phyloP scores from a whole-genome alignment of 64 coral and sea anemone species.

The Porites lutea region DNA sequence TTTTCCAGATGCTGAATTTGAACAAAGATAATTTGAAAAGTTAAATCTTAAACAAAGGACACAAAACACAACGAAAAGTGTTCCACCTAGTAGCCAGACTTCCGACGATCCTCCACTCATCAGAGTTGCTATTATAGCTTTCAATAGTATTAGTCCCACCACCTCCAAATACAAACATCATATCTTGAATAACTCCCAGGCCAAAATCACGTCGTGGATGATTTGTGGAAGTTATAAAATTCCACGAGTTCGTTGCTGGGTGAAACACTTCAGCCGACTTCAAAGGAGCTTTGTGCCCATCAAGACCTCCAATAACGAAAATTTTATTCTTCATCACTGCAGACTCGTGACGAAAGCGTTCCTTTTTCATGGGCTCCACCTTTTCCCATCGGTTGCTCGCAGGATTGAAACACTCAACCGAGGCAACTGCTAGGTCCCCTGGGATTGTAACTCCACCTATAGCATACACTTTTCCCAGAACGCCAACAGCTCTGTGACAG shows the following conservation, averaged over 20 bases:
- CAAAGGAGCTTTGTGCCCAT: slow-evolving; percentile 33
- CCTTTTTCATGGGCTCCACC: slow-evolving; percentile 70
- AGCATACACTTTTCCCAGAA: slow-evolving; percentile 80
- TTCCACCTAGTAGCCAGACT: slow-evolving; percentile 76
- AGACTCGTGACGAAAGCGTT: slow-evolving; percentile 72
- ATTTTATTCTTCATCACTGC: slow-evolving; percentile 41
- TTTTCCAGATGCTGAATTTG: too few relatives aligned
- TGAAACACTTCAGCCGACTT: slow-evolving; percentile 78
- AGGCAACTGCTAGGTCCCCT: slow-evolving; percentile 70
- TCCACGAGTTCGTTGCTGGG: slow-evolving; percentile 66
- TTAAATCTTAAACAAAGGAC: slow-evolving; percentile 73
- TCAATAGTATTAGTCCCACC: slow-evolving; percentile 76
- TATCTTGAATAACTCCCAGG: slow-evolving; percentile 71
- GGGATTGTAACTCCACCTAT: slow-evolving; percentile 77
- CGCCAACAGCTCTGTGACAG: slow-evolving; percentile 62
- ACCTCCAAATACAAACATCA: slow-evolving; percentile 90
- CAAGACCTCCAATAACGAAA: slow-evolving; percentile 74
- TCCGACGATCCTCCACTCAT: slow-evolving; percentile 78
- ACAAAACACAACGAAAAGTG: slow-evolving; percentile 75
- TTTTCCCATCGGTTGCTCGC: slow-evolving; percentile 70
- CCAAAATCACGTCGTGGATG: slow-evolving; percentile 80
- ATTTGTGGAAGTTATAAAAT: slow-evolving; percentile 57
- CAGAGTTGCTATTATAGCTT: slow-evolving; percentile 60
- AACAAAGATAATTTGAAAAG: not conserved
- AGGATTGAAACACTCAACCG: slow-evolving; percentile 84